Conservation (phyloP, 2,888 invertebrate genomes). For the Mesorhabditis spiculigera region DNA sequence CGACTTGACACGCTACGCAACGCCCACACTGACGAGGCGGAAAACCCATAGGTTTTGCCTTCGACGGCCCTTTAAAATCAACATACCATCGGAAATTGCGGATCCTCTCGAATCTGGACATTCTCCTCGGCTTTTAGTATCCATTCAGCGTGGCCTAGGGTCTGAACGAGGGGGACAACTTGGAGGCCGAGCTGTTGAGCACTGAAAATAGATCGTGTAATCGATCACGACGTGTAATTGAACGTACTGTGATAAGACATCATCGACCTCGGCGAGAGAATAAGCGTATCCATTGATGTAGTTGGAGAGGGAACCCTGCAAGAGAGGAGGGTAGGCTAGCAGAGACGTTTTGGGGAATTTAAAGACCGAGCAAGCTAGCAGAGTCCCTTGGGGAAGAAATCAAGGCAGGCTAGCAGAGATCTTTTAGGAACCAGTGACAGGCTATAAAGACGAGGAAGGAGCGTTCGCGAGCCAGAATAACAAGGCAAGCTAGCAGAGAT, state of each 20-base stretch:
- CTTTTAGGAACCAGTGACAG: too few relatives aligned
- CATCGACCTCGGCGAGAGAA: conserved; percentile 68
- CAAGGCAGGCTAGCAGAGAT: too few relatives aligned
- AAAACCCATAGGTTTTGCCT: too few relatives aligned
- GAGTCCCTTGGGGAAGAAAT: too few relatives aligned
- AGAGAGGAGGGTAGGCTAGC: not conserved
- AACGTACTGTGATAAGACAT: conserved; percentile 7
- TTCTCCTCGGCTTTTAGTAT: conserved; percentile 72
- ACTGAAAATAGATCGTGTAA: conserved; percentile 74
- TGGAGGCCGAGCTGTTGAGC: conserved; percentile 61
- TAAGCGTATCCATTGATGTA: conserved; percentile 71
- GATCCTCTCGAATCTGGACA: conserved; percentile 71
- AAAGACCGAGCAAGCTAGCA: too few relatives aligned
- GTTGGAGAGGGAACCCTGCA: conserved; percentile 64
- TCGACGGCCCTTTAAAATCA: not conserved
- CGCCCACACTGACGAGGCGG: too few relatives aligned
- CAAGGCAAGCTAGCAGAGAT: too few relatives aligned
- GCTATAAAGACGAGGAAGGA: too few relatives aligned
- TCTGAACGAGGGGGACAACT: conserved; percentile 77
- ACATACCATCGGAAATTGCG: conserved; percentile 62
- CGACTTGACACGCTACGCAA: too few relatives aligned
- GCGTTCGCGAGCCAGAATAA: too few relatives aligned
- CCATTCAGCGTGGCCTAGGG: conserved; percentile 81
- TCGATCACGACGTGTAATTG: conserved; percentile 74
- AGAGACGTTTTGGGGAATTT: too few relatives aligned